Conservation (phyloP, 2,888 invertebrate genomes). For the Eretmocerus hayati region DNA sequence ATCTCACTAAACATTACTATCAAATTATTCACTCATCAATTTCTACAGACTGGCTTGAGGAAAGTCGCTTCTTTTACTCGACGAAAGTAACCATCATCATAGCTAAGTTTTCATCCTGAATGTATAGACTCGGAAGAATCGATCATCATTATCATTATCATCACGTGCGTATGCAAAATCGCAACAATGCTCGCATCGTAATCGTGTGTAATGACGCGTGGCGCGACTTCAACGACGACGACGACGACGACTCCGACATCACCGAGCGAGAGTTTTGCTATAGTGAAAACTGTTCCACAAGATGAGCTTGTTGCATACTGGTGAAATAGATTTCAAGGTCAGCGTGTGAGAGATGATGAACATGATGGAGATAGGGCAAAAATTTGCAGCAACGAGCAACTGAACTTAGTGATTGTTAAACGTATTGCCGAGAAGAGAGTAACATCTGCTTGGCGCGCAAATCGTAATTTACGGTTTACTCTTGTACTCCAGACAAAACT, state of each 20-base stretch:
- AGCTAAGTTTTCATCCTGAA: too few relatives aligned
- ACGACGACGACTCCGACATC: too few relatives aligned
- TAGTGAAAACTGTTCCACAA: neutral
- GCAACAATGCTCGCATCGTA: neutral
- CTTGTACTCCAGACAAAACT: too few relatives aligned
- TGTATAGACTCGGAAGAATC: too few relatives aligned
- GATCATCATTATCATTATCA: neutral
- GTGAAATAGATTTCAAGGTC: slow-evolving; percentile 22
- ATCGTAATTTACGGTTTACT: slow-evolving; percentile 12
- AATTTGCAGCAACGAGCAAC: too few relatives aligned
- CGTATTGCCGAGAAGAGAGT: neutral
- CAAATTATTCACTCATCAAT: too few relatives aligned
- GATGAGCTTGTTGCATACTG: slow-evolving; percentile 11
- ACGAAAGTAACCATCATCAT: too few relatives aligned
- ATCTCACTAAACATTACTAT: too few relatives aligned
- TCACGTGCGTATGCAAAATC: neutral
- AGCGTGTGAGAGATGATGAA: neutral
- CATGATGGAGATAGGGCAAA: neutral
- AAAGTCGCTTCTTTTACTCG: too few relatives aligned
- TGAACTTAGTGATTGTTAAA: slow-evolving; percentile 8
- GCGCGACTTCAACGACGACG: too few relatives aligned
- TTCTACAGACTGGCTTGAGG: too few relatives aligned
- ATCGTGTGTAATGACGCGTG: neutral
- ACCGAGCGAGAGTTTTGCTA: slow-evolving; percentile 11
- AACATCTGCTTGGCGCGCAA: slow-evolving; percentile 16